Conservation (phyloP, 2,797 vertebrate species). For the Petrocephalus schoutedeni region DNA sequence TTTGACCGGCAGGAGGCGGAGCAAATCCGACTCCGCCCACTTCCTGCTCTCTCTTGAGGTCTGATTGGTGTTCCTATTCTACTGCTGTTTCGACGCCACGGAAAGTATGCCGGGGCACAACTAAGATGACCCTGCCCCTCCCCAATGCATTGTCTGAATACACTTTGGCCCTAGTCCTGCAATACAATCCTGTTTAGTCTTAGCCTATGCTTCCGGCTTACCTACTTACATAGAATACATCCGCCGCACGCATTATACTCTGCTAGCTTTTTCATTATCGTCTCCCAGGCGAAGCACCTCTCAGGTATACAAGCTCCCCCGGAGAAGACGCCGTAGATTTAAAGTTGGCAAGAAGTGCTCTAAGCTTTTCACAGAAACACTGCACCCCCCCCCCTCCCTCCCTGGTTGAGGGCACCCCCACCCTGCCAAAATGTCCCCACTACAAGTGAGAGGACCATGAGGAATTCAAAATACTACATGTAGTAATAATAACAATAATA, state of each 20-base stretch:
- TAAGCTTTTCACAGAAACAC: constrained; percentile 8
- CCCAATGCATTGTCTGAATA: constrained; percentile 16
- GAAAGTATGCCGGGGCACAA: neutral
- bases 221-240: constrained; percentile 22
- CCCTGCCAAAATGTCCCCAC: neutral
- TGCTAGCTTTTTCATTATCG: constrained; percentile 27
- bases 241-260: constrained; percentile 13
- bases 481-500: constrained; percentile 17
- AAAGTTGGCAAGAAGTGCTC: constrained; percentile 17
- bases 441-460: neutral
- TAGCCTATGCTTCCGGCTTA: neutral
- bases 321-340: constrained; percentile 26
- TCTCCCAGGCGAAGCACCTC: constrained; percentile 29
- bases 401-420: neutral
- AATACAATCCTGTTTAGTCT: constrained; percentile 15
- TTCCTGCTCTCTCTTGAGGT: constrained; percentile 1
- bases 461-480: neutral
- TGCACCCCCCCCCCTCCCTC: neutral
- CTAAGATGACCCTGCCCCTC: neutral
- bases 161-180: constrained; percentile 7
- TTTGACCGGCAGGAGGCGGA: neutral
- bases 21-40: neutral
- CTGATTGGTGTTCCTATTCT: constrained; percentile 3
- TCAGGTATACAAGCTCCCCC: constrained; percentile 20
- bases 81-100: neutral